Evolutionary conservation across 2,888 invertebrate genomes (phyloP).

Genomic region (Gymnosoma rotundatum): DNA sequence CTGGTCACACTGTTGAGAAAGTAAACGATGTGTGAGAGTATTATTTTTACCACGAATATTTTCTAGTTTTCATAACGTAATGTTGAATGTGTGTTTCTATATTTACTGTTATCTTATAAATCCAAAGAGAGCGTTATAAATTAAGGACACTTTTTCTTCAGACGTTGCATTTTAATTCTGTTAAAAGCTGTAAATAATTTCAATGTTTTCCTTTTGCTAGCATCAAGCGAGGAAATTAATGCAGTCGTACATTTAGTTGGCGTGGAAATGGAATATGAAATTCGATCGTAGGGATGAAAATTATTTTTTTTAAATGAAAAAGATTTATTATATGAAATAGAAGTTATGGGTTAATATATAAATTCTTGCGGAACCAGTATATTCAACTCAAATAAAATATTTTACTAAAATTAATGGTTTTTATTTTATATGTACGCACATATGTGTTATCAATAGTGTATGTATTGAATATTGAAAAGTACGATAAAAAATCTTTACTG

Average conservation of each 20-base stretch:
- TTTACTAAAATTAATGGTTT: no score
- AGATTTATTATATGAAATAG: no score
- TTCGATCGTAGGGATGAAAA: background rate
- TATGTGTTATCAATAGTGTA: no score
- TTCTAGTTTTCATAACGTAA: conserved; percentile 24
- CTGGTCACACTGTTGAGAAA: background rate
- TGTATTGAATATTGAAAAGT: no score
- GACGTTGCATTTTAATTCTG: background rate
- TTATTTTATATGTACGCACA: no score
- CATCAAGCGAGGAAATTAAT: conserved; percentile 3
- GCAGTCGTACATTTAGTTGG: background rate
- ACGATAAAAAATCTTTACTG: no score
- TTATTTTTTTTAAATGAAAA: no score
- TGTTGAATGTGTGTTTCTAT: conserved; percentile 13
- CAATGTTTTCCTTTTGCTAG: background rate
- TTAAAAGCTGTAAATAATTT: background rate
- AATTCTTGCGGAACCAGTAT: no score
- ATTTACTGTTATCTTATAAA: conserved; percentile 15
- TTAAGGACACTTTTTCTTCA: conserved; percentile 29
- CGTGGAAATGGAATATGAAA: background rate
- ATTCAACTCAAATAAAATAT: no score
- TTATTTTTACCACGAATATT: conserved; percentile 9
- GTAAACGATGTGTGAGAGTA: conserved; percentile 13
- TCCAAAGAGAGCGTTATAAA: conserved; percentile 16
- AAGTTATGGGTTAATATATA: no score